phyloP scores from a whole-genome alignment of 2,888 invertebrate species.

The Pterostichus madidus region DNA sequence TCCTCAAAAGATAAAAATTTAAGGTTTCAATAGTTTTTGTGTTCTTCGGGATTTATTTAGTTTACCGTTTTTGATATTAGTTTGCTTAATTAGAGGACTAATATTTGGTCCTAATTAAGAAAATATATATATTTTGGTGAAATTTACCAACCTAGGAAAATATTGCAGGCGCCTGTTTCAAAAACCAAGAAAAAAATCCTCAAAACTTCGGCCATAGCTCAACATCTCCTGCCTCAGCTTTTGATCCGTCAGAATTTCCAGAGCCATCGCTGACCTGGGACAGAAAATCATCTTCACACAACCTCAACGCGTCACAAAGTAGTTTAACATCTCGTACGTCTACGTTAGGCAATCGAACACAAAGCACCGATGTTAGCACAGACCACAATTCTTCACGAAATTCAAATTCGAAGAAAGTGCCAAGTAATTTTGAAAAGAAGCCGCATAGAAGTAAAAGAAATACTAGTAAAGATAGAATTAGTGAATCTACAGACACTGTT shows the following conservation, averaged over 20 bases:
- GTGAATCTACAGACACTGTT: constrained; percentile 70
- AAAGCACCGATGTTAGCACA: constrained; percentile 76
- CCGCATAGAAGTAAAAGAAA: constrained; percentile 55
- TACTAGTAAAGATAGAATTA: constrained; percentile 47
- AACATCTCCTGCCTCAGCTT: constrained; percentile 73
- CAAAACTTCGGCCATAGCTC: constrained; percentile 73
- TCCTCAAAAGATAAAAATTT: too few relatives aligned
- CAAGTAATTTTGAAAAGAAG: constrained; percentile 46
- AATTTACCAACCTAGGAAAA: constrained; percentile 17
- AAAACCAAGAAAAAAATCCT: constrained; percentile 70
- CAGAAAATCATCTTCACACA: constrained; percentile 72
- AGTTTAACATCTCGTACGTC: constrained; percentile 75
- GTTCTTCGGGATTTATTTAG: not conserved
- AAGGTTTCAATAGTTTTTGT: too few relatives aligned
- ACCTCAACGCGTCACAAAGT: constrained; percentile 75
- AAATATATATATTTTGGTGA: constrained; percentile 27
- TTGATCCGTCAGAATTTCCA: constrained; percentile 71
- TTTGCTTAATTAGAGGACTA: not conserved
- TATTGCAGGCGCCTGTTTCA: constrained; percentile 73
- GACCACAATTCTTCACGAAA: constrained; percentile 71
- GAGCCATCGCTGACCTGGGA: constrained; percentile 71
- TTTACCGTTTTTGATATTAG: not conserved
- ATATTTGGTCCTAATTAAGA: not conserved
- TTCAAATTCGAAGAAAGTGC: constrained; percentile 70
- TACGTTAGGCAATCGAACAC: constrained; percentile 76